A percentile compares a stretch with the other conserved stretches of the same genome.
Evolutionary conservation across 2,888 invertebrate species (phyloP).

Genomic region (Drosophila quinaria): DNA sequence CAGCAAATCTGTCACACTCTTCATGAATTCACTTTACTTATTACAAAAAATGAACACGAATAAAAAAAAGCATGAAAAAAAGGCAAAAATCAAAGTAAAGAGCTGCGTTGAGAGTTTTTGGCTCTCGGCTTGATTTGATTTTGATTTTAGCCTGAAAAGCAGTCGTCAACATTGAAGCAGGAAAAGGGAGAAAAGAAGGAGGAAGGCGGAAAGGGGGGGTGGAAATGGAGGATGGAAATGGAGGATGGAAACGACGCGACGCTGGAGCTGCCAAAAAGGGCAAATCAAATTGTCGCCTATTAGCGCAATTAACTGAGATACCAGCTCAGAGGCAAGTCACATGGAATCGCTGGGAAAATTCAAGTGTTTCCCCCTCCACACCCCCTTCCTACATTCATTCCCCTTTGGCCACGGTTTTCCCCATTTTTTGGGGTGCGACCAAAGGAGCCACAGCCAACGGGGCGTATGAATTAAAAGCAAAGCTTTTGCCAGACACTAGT

Average conservation of each 20-base stretch:
- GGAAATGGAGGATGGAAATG: no score
- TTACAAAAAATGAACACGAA: slow-evolving; percentile 10
- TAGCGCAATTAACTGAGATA: slow-evolving; percentile 67
- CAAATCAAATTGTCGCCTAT: slow-evolving; percentile 71
- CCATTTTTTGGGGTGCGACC: slow-evolving; percentile 6
- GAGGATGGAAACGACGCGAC: not conserved
- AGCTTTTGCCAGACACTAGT: not conserved
- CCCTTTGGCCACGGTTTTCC: not conserved
- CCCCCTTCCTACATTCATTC: no score
- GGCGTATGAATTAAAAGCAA: slow-evolving; percentile 38
- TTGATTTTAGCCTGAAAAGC: slow-evolving; percentile 16
- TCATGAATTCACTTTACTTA: slow-evolving; percentile 13
- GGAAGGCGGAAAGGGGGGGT: not conserved
- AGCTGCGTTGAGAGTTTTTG: slow-evolving; percentile 5
- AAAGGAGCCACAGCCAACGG: slow-evolving; percentile 33
- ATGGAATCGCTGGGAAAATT: slow-evolving; percentile 22
- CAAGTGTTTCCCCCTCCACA: not conserved
- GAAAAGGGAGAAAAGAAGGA: not conserved
- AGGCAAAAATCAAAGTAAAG: slow-evolving; percentile 4
- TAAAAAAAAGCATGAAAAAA: not conserved
- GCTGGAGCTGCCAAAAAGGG: slow-evolving; percentile 17
- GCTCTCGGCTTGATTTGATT: slow-evolving; percentile 33
- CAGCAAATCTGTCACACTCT: not conserved
- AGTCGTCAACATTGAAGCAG: not conserved
- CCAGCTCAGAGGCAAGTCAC: slow-evolving; percentile 32